phyloP scores from a whole-genome alignment of 2,797 vertebrate species.

The Centroberyx gerrardi region DNA sequence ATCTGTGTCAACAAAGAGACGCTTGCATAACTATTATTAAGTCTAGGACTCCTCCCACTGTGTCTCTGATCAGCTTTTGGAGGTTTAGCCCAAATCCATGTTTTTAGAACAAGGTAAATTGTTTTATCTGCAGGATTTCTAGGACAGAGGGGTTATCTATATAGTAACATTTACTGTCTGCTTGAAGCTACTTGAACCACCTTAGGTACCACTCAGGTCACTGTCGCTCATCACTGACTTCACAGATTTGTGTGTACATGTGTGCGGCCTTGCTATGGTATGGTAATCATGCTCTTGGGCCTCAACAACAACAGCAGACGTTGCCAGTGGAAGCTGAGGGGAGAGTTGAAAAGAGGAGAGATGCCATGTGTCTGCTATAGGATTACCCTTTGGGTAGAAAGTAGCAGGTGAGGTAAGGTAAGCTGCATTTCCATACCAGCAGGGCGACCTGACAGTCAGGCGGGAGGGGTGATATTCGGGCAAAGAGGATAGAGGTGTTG shows the following conservation, averaged over 20 bases:
- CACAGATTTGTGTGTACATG: conserved; percentile 3
- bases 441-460: conserved; percentile 8
- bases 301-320: conserved; percentile 42
- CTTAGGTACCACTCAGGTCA: background rate
- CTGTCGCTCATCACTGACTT: conserved; percentile 4
- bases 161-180: conserved; percentile 8
- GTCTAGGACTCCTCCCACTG: conserved; percentile 52
- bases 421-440: conserved; percentile 1
- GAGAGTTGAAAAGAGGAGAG: conserved; percentile 34
- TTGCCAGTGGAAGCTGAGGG: conserved; percentile 20
- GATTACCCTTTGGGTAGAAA: conserved; percentile 45
- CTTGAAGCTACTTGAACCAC: background rate
- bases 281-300: background rate
- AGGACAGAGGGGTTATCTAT: conserved; percentile 1
- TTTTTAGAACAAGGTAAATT: conserved; percentile 28
- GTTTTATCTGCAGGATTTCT: conserved; percentile 25
- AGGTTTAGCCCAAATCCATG: conserved; percentile 32
- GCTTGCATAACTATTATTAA: conserved; percentile 69
- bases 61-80: conserved; percentile 44
- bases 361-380: conserved; percentile 23
- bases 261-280: background rate
- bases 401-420: conserved; percentile 38
- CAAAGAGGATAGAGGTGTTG: conserved; percentile 52
- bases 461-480: conserved; percentile 23
- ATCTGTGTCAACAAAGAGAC: conserved; percentile 56